Conservation (phyloP, 2,888 invertebrate genomes). For the Drosophila ustulata region DNA sequence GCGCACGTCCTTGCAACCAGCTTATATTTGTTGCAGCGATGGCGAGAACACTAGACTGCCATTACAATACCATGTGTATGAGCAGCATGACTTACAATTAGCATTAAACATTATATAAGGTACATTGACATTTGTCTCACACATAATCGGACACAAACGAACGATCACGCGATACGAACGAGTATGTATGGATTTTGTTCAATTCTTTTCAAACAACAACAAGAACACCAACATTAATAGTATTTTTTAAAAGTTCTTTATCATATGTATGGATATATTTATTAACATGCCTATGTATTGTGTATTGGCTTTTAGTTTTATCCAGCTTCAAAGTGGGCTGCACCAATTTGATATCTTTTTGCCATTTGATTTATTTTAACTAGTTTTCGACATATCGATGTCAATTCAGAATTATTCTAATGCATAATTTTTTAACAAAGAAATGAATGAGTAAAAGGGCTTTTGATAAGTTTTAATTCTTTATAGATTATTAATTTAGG, state of each 20-base stretch:
- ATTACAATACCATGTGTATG: slow-evolving; percentile 76
- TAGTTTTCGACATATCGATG: slow-evolving; percentile 11
- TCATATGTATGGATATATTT: slow-evolving; percentile 44
- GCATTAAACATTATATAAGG: slow-evolving; percentile 72
- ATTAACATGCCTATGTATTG: slow-evolving; percentile 46
- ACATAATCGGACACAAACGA: slow-evolving; percentile 58
- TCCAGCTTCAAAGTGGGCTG: slow-evolving; percentile 31
- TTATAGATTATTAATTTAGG: slow-evolving; percentile 28
- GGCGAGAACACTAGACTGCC: slow-evolving; percentile 66
- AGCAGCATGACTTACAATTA: slow-evolving; percentile 81
- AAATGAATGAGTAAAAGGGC: slow-evolving; percentile 16
- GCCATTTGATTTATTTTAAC: slow-evolving; percentile 48
- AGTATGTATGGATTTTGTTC: slow-evolving; percentile 45
- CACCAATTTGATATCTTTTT: slow-evolving; percentile 41
- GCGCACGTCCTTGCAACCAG: slow-evolving; percentile 57
- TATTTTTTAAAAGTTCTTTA: slow-evolving; percentile 46
- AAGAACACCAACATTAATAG: slow-evolving; percentile 26
- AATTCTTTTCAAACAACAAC: slow-evolving; percentile 51
- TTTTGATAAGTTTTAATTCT: slow-evolving; percentile 39
- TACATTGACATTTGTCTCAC: slow-evolving; percentile 71
- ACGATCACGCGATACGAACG: slow-evolving; percentile 21
- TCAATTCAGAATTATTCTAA: slow-evolving; percentile 24
- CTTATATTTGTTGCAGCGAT: slow-evolving; percentile 45
- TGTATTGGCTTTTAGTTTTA: slow-evolving; percentile 51
- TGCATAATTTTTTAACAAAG: slow-evolving; percentile 30